phyloP scores from a whole-genome alignment of 2,888 invertebrate genomes.

The Drosophila nigricruria region DNA sequence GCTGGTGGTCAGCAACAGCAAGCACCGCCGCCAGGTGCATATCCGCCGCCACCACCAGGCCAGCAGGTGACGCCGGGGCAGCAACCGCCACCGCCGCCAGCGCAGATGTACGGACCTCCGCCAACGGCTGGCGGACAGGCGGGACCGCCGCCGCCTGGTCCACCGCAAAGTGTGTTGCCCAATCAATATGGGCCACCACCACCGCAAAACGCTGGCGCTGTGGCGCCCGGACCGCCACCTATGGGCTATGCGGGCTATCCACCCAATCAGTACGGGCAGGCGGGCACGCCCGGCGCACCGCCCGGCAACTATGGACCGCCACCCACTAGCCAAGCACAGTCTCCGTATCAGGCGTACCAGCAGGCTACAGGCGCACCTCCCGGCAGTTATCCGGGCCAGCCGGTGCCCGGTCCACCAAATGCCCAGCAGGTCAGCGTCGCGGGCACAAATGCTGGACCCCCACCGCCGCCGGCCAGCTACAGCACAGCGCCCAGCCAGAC shows the following conservation, averaged over 20 bases:
- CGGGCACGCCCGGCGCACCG: conserved; percentile 58
- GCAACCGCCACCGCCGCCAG: conserved; percentile 85
- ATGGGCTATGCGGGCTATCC: conserved; percentile 77
- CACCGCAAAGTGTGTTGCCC: conserved; percentile 72
- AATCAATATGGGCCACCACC: conserved; percentile 76
- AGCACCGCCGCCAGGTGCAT: conserved; percentile 85
- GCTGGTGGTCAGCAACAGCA: conserved; percentile 76
- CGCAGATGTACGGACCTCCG: conserved; percentile 85
- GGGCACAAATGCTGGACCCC: conserved; percentile 68
- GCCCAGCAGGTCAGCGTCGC: conserved; percentile 74
- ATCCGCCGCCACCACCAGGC: conserved; percentile 85
- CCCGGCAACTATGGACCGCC: conserved; percentile 86
- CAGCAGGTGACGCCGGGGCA: conserved; percentile 74
- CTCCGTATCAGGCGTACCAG: conserved; percentile 85
- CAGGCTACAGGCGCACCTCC: conserved; percentile 79
- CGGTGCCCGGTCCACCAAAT: conserved; percentile 66
- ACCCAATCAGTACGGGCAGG: conserved; percentile 68
- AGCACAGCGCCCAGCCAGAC: conserved; percentile 86
- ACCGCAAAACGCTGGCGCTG: conserved; percentile 65
- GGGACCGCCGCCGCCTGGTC: conserved; percentile 80
- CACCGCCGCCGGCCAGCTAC: conserved; percentile 84
- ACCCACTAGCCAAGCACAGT: conserved; percentile 78
- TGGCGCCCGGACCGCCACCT: conserved; percentile 70
- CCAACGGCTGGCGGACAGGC: conserved; percentile 85
- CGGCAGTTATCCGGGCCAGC: conserved; percentile 79